Conservation (phyloP, 2,113 vertebrate genomes). For the Cinclus mexicanus region DNA sequence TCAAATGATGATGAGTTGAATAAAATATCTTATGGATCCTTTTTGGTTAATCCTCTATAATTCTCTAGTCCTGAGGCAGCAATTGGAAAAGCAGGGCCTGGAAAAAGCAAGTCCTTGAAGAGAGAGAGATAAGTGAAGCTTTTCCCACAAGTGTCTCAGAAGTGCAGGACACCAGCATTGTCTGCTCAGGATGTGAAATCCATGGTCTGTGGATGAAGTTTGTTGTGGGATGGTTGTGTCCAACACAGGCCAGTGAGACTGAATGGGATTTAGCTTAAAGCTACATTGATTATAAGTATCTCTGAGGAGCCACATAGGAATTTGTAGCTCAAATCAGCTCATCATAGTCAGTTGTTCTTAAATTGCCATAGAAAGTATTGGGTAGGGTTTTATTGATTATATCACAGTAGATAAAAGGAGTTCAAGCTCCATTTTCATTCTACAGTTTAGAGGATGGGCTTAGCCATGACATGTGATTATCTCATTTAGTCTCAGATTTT, state of each 20-base stretch:
- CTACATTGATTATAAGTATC: background rate
- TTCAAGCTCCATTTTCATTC: background rate
- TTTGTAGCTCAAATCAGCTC: background rate
- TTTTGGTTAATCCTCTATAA: background rate
- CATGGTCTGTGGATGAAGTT: rapidly evolving
- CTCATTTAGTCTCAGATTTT: background rate
- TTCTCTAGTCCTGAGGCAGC: background rate
- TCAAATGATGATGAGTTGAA: background rate
- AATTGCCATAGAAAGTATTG: background rate
- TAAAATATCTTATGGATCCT: slow-evolving; percentile 39
- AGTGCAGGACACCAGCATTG: background rate
- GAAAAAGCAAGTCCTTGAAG: background rate
- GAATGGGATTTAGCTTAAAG: background rate
- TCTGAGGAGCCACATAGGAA: background rate
- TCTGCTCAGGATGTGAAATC: background rate
- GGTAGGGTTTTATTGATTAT: background rate
- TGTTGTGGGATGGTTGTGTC: background rate
- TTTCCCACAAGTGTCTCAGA: background rate
- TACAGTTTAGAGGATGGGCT: background rate
- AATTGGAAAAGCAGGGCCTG: background rate
- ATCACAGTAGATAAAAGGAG: background rate
- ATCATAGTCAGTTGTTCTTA: background rate
- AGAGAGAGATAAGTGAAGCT: background rate
- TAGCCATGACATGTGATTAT: rapidly evolving
- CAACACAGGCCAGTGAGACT: background rate